These are phyloP conservation scores for Cancer borealis DNA, from an alignment of 2,888 invertebrate genomes.

Conservation along the genomic window DNA sequence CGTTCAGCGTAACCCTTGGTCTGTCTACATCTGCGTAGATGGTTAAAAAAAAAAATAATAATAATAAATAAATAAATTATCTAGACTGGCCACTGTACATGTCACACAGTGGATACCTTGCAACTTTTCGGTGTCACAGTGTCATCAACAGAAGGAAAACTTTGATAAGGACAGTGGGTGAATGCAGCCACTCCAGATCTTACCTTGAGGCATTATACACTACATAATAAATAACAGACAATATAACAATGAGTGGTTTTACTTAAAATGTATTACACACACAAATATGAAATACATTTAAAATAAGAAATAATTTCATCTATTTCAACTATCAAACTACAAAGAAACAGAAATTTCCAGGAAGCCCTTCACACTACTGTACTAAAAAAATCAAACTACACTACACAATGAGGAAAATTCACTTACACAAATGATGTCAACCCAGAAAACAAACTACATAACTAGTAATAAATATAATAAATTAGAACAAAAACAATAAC, in stretches of 20 bases:
- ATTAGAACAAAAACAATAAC: not conserved
- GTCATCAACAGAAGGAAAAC: too few species aligned
- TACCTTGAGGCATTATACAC: too few species aligned
- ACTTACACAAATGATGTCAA: not conserved
- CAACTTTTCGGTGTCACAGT: too few species aligned
- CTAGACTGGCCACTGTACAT: too few species aligned
- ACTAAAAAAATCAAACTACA: constrained; percentile 1
- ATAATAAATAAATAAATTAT: not conserved
- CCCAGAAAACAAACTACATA: not conserved
- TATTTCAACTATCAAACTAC: not conserved
- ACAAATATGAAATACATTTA: not conserved
- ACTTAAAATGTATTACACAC: not conserved
- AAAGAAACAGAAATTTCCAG: not conserved
- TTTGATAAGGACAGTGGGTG: too few species aligned
- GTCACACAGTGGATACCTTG: too few species aligned
- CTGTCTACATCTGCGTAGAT: not conserved
- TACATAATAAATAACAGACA: too few species aligned
- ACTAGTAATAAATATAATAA: not conserved
- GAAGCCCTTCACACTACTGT: not conserved
- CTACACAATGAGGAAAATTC: not conserved
- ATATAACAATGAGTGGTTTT: not conserved
- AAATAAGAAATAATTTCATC: not conserved
- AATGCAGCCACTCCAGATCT: too few species aligned
- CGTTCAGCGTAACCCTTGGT: not conserved
- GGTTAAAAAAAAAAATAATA: not conserved